Percentiles rank a stretch among this genome's conserved stretches.
phyloP scores from a whole-genome alignment of 2,888 invertebrate species.

The Chrysolina oricalcia region DNA sequence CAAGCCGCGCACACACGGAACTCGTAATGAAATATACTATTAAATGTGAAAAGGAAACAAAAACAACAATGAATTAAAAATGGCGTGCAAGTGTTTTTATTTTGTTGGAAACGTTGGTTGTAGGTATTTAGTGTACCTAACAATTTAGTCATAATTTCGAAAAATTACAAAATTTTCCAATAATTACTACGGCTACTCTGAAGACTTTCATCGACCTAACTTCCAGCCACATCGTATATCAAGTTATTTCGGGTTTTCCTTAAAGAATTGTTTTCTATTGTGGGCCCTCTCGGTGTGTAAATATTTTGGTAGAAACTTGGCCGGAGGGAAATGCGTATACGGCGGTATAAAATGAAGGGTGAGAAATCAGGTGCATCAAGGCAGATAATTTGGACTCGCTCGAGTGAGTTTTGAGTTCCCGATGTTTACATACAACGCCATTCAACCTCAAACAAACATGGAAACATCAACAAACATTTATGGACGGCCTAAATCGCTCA shows the following conservation, averaged over 20 bases:
- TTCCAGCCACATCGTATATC: conserved; percentile 7
- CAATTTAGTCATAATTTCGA: too few species aligned
- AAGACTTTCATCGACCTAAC: not conserved
- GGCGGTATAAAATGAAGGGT: conserved; percentile 48
- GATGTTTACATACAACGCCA: conserved; percentile 58
- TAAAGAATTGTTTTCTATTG: conserved; percentile 22
- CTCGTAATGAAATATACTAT: too few species aligned
- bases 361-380: conserved; percentile 60
- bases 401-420: conserved; percentile 55
- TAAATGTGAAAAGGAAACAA: too few species aligned
- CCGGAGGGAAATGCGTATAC: conserved; percentile 44
- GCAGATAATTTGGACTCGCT: conserved; percentile 58
- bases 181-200: not conserved
- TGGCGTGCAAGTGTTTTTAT: too few species aligned
- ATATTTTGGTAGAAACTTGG: conserved; percentile 51
- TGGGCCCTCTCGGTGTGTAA: conserved; percentile 38
- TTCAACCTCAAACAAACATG: conserved; percentile 59
- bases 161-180: too few species aligned
- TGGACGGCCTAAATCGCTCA: conserved; percentile 32
- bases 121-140: too few species aligned
- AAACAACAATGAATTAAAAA: too few species aligned
- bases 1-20: too few species aligned
- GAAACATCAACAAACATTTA: conserved; percentile 56
- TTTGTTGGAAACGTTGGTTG: too few species aligned
- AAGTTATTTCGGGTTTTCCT: conserved; percentile 7